Percentiles rank a stretch among this genome's conserved stretches.
phyloP scores from a whole-genome alignment of 2,113 vertebrate species.

The Grammomys surdaster region DNA sequence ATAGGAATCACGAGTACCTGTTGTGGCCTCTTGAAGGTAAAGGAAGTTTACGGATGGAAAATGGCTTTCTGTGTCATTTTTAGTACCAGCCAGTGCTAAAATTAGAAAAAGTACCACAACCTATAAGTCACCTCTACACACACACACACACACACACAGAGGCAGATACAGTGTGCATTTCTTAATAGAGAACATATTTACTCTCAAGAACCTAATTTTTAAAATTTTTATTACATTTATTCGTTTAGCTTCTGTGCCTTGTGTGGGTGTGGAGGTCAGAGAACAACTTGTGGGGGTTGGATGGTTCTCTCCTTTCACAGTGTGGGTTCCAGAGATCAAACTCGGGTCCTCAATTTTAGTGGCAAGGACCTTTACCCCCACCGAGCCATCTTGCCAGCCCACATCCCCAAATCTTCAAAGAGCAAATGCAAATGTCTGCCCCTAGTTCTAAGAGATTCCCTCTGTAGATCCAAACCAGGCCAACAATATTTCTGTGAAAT shows the following conservation, averaged over 20 bases:
- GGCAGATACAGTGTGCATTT: not conserved
- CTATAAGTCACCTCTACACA: not conserved
- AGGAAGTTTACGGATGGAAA: slow-evolving; percentile 1
- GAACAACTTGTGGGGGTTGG: not conserved
- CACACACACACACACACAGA: not conserved
- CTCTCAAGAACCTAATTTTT: not conserved
- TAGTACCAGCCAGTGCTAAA: slow-evolving; percentile 48
- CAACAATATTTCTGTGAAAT: slow-evolving; percentile 61
- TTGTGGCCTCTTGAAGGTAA: not conserved
- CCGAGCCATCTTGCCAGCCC: slow-evolving; percentile 8
- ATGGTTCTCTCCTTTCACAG: not conserved
- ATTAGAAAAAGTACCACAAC: slow-evolving; percentile 51
- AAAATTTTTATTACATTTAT: not conserved
- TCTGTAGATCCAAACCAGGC: not conserved
- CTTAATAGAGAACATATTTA: not conserved
- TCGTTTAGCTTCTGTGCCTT: not conserved
- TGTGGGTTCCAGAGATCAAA: not conserved
- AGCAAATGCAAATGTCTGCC: slow-evolving; percentile 39
- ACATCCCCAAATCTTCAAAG: slow-evolving; percentile 15
- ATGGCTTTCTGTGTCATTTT: slow-evolving; percentile 14
- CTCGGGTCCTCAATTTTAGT: not conserved
- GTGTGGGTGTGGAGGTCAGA: not conserved
- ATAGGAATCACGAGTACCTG: not conserved
- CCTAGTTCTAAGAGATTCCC: slow-evolving; percentile 13
- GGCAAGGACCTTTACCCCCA: not conserved